Evolutionary conservation across 2,797 vertebrate species (phyloP), one percentile per base, ranked within the genome.

Genomic region (Orientallactaga sibirica): DNA sequence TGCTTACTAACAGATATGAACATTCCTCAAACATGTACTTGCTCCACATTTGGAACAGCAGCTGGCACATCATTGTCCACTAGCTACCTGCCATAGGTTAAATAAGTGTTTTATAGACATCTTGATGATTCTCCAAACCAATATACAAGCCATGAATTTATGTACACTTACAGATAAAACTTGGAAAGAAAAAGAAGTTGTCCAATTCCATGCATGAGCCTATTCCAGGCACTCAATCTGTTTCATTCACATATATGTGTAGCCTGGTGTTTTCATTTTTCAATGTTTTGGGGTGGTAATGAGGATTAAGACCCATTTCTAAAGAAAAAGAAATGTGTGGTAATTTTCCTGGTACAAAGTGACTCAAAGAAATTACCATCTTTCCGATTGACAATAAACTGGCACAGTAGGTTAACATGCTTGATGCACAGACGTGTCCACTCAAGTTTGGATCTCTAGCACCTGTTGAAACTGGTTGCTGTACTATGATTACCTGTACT

Each of bases 221-320:
- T 52, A 10, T 70, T 74, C 24, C 5, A 86, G 62, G 19, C 27
- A 71, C 2, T 41, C 19, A 24, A 3, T 88, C 25, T 22, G 1
- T 76, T 27, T 58, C 2, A 8, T 58, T 43, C 52, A 75, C 11
- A 48, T 3, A 37, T 77, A 67, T 3, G 0, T 75, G 12, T 70
- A 75, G n/a, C 19, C 61, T 70, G 62, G 9, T 66, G 5, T 43
- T 93, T 92, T 79, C 20, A 66, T 75, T 20, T 48, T 37, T 37
- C 33, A 43, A 27, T 75, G 90, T 14, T 66, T 77, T 78, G 78
- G 75, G 5, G 52, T 8, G 22, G 1, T 86, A 88, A 70, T 75
- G 37, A 91, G 43, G 64, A 29, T 74, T 86, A 66, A 91, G 91
- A 84, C 84, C 22, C 58, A 58, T 64, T 76, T 95, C n/a, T 66